Percentiles rank a stretch among this genome's conserved stretches.
phyloP scores from a whole-genome alignment of 2,888 invertebrate species.

The Labia minor region DNA sequence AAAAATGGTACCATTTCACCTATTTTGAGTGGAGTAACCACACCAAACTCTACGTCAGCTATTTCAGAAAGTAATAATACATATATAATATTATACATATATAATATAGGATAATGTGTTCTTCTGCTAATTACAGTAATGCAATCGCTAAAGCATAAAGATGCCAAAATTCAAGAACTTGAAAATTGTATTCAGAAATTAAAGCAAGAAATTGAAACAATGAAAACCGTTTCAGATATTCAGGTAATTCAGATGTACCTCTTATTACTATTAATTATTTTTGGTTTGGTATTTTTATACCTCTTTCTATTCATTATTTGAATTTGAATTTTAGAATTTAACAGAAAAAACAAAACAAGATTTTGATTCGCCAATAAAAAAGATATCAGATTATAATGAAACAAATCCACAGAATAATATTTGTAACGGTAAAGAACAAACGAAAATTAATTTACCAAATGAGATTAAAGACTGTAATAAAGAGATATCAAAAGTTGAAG shows the following conservation, averaged over 20 bases:
- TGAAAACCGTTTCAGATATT: constrained; percentile 47
- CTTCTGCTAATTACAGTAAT: not conserved
- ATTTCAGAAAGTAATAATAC: constrained; percentile 23
- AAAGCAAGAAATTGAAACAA: constrained; percentile 46
- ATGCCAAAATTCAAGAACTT: constrained; percentile 33
- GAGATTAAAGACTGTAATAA: not conserved
- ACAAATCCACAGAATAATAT: constrained; percentile 31
- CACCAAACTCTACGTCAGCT: not conserved
- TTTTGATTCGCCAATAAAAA: constrained; percentile 39
- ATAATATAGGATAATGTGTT: no score
- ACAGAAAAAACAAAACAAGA: constrained; percentile 44
- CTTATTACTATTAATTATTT: no score
- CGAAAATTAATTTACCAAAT: not conserved
- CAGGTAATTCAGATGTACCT: constrained; percentile 34
- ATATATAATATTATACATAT: no score
- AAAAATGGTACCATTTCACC: not conserved
- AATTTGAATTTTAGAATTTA: constrained; percentile 37
- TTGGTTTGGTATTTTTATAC: no score
- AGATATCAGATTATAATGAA: constrained; percentile 26
- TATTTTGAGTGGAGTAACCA: not conserved
- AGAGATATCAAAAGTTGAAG: no score
- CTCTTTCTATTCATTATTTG: no score
- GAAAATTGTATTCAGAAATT: constrained; percentile 34
- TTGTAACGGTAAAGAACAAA: constrained; percentile 29
- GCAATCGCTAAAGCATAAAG: not conserved